Evolutionary conservation across 2,113 vertebrate species (phyloP), one percentile per base, ranked within the genome.

Genomic region (Trematomus loennbergii): DNA sequence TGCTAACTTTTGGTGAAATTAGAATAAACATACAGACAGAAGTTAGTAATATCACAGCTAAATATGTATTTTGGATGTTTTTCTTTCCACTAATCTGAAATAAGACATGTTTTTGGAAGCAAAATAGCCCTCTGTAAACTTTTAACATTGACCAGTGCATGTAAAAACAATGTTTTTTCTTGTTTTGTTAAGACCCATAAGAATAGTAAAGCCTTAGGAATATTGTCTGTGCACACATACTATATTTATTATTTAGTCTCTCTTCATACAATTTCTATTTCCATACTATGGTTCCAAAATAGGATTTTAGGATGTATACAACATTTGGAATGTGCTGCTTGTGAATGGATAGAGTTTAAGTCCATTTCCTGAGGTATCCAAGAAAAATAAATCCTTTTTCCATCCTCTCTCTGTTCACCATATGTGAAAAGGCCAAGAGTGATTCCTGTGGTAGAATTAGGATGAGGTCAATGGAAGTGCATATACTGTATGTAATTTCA

Each of bases 301-400:
- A 70, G 62, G 59, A 67, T 73, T 60, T 59, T 22, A 60, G 78
- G 75, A 70, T 75, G 72, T 54, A 49, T 50, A 45, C 36, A 22
- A 15, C 9, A 53, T 83, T 76, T 86, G 82, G 60, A 72, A 17
- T 72, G 55, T 45, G 68, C 22, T 0, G 20, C 69, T 64, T 25
- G 5, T 81, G 80, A 46, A 75, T 25, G 68, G 58, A 61, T n/a
- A 64, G 65, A 59, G 55, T 80, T 20, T 3, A 13, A 72, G 52
- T 76, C 79, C 72, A 62, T 84, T 84, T 90, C 84, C 78, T 74
- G 69, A 86, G 81, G 72, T 82, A 80, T 77, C 73, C 0, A 10
- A 78, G 77, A 75, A 70, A 85, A 85, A 78, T 60, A 90, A 89
- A 89, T 81, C 77, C 29, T 69, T 62, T 40, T 40, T 40, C 36